phyloP scores from a whole-genome alignment of 2,113 vertebrate genomes.

The Tetraodon nigroviridis region DNA sequence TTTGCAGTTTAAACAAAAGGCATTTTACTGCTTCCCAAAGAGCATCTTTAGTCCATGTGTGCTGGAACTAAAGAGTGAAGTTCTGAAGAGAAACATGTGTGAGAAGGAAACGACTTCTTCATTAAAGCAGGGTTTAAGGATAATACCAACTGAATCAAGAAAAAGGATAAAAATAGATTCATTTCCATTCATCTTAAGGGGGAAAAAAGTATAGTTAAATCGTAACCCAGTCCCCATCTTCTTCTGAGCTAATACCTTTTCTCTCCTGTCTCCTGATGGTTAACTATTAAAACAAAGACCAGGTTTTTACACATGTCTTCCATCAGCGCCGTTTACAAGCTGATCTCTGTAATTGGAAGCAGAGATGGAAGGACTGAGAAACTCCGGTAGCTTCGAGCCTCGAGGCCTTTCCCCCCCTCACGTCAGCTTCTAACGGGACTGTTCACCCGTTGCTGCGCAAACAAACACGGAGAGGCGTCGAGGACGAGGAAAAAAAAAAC shows the following conservation, averaged over 20 bases:
- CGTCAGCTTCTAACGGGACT: constrained; percentile 59
- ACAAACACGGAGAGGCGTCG: constrained; percentile 37
- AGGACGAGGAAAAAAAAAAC: constrained; percentile 22
- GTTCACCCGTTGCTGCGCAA: constrained; percentile 30
- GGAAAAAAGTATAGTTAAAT: too few species aligned
- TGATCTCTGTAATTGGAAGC: constrained; percentile 41
- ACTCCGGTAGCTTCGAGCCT: constrained; percentile 26
- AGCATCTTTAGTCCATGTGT: too few species aligned
- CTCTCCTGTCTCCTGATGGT: constrained; percentile 1
- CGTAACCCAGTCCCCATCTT: neutral
- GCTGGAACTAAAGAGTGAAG: too few species aligned
- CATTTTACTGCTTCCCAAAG: too few species aligned
- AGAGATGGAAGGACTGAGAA: constrained; percentile 20
- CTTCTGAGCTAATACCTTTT: neutral
- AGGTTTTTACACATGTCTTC: constrained; percentile 16
- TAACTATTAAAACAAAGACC: constrained; percentile 26
- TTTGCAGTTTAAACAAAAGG: too few species aligned
- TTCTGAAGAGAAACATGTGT: too few species aligned
- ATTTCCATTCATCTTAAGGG: too few species aligned
- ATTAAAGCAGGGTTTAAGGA: too few species aligned
- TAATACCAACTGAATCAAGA: too few species aligned
- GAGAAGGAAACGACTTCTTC: too few species aligned
- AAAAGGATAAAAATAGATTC: too few species aligned
- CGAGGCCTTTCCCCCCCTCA: constrained; percentile 41
- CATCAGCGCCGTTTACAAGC: constrained; percentile 19